Conservation (phyloP, 2,888 invertebrate genomes). For the Metopia argyrocephala region DNA sequence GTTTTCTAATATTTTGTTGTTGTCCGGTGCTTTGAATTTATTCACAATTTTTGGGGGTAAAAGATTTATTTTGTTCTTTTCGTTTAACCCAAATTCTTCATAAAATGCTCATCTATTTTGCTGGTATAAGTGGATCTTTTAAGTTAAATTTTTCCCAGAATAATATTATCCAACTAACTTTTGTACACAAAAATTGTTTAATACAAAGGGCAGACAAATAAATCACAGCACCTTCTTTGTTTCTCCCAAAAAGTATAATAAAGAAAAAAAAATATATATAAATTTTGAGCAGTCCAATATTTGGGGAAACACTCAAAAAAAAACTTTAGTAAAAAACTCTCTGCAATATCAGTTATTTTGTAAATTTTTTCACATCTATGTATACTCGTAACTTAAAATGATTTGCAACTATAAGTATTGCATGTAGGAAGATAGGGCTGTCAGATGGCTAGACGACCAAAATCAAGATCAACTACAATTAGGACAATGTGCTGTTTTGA, state of each 20-base stretch:
- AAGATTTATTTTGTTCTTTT: not conserved
- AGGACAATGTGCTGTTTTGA: too few species aligned
- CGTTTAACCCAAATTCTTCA: constrained; percentile 44
- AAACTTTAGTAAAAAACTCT: too few species aligned
- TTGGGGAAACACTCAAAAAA: not conserved
- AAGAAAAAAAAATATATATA: constrained; percentile 29
- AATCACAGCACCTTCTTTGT: constrained; percentile 73
- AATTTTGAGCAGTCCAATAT: not conserved
- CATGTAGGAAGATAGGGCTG: too few species aligned
- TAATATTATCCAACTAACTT: constrained; percentile 35
- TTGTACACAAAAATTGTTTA: constrained; percentile 56
- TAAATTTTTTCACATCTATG: too few species aligned
- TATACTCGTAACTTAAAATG: too few species aligned
- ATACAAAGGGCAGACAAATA: constrained; percentile 72
- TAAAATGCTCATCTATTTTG: constrained; percentile 5
- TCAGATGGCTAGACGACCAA: too few species aligned
- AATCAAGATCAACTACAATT: too few species aligned
- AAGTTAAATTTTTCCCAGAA: constrained; percentile 57
- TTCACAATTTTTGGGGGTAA: constrained; percentile 22
- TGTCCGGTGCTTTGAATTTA: not conserved
- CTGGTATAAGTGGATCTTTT: too few species aligned
- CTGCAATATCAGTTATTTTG: too few species aligned
- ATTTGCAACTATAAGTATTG: too few species aligned
- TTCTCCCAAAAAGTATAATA: constrained; percentile 24
- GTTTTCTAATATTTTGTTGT: not conserved